Evolutionary conservation across 2,797 vertebrate genomes (phyloP).

Genomic region (Chloroceryle inda): DNA sequence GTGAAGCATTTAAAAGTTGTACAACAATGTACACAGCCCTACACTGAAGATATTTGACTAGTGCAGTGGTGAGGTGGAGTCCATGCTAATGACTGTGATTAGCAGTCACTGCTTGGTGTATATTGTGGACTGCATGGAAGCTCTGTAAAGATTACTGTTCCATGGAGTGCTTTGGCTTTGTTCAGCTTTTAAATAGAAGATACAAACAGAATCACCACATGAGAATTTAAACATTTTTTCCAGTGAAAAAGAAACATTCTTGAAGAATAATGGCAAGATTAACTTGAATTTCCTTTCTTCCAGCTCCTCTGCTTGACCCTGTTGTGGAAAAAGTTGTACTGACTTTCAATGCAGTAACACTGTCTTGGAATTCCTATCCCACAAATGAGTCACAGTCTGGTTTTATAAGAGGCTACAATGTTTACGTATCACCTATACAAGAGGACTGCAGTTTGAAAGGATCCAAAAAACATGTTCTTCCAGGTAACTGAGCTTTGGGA

Average conservation of each 20-base stretch:
- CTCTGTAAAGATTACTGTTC: not conserved
- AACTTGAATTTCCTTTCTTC: conserved; percentile 27
- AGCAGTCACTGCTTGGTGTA: not conserved
- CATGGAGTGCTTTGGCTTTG: not conserved
- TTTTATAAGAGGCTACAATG: conserved; percentile 85
- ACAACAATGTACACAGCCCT: accelerated
- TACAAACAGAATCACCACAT: not conserved
- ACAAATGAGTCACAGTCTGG: conserved; percentile 74
- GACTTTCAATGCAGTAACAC: conserved; percentile 74
- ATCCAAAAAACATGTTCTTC: not conserved
- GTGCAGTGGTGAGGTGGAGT: not conserved
- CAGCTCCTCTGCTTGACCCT: conserved; percentile 59
- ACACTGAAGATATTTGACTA: not conserved
- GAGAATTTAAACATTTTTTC: not conserved
- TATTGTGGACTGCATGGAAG: not conserved
- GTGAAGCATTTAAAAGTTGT: not conserved
- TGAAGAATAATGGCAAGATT: not conserved
- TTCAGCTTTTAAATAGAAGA: not conserved
- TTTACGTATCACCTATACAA: conserved; percentile 71
- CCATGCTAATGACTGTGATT: not conserved
- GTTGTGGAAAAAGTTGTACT: not conserved
- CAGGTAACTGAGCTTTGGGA: conserved; percentile 66
- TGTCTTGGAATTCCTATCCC: conserved; percentile 81
- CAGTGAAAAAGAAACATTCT: not conserved
- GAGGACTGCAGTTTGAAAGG: conserved; percentile 51